Base-by-base conservation (phyloP, 2,113 vertebrate genomes). In the Castor canadensis region DNA sequence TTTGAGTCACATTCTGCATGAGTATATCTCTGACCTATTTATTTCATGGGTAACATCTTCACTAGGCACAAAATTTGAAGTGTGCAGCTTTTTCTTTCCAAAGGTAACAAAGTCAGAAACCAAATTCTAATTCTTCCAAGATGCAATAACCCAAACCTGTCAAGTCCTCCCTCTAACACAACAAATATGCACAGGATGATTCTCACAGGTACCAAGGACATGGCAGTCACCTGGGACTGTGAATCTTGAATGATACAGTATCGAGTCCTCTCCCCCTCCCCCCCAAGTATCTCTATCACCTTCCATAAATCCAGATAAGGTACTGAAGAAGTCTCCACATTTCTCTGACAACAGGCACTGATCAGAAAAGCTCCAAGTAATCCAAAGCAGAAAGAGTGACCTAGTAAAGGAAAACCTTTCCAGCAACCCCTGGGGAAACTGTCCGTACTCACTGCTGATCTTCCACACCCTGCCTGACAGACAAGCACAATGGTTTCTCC, bases 211-310 rank as follows among this genome's bases (percentile, higher is more conserved):
- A 9, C 49, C 11, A n/a, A 58, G 19, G n/a, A 84, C 32, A 40
- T 16, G 1, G 52, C 20, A 0, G 38, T 3, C 35, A 3, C 7
- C 6, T 32, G 6, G 24, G 20, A 56, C 58, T 7, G 11, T 0
- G 9, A 35, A 35, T 45, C 9, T 47, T 20, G 5, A 58, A n/a
- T 10, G 3, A 2, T 15, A 62, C 22, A 13, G 11, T 30, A 28
- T 40, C 12, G n/a, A n/a, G n/a, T n/a, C n/a, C n/a, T n/a, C n/a
- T n/a, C n/a, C n/a, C n/a, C n/a, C n/a, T n/a, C n/a, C n/a, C n/a
- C 30, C 17, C 16, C 3, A n/a, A 17, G 4, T 58, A 28, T 85
- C 54, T 19, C 49, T 47, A 35, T 6, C 3, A 11, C 19, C 30
- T 26, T 60, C 35, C 9, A 2, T 24, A 32, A 0, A 38, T 38